A percentile compares a stretch with the other conserved stretches of the same genome.
These are phyloP conservation scores for Bellardia pandia DNA, from an alignment of 2,888 invertebrate species.

Conservation along the genomic window DNA sequence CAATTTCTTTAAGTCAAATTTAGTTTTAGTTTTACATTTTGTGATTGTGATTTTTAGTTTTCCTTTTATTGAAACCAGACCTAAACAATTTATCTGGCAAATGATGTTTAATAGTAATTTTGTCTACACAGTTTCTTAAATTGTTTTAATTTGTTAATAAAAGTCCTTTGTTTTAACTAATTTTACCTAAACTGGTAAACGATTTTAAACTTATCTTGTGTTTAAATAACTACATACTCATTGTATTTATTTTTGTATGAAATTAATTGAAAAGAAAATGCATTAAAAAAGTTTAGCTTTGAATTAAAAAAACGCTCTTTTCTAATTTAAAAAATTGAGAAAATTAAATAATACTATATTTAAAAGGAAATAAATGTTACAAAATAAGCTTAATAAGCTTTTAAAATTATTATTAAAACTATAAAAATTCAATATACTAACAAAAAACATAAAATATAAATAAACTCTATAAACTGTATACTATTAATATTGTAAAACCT, in stretches of 20 bases:
- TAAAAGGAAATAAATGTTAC: not conserved
- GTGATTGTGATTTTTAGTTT: not conserved
- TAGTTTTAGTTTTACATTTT: too few species aligned
- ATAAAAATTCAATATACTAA: not conserved
- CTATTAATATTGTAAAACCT: slow-evolving; percentile 52
- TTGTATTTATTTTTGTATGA: slow-evolving; percentile 15
- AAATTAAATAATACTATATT: not conserved
- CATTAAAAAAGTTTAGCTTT: slow-evolving; percentile 23
- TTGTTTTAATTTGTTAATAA: not conserved
- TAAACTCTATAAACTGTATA: slow-evolving; percentile 38
- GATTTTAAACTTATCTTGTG: not conserved
- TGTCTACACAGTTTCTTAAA: too few species aligned
- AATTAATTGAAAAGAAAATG: not conserved
- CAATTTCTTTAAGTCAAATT: too few species aligned
- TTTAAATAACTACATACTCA: not conserved
- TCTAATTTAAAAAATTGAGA: slow-evolving; percentile 45
- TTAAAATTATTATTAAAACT: slow-evolving; percentile 21
- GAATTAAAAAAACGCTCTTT: slow-evolving; percentile 38
- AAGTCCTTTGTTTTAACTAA: not conserved
- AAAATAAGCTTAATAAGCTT: slow-evolving; percentile 50
- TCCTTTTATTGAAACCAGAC: too few species aligned
- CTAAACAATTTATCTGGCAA: too few species aligned
- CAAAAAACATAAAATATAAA: not conserved
- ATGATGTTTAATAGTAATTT: too few species aligned
- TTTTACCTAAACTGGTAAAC: not conserved